Base-by-base conservation (phyloP, 2,888 invertebrate species). In the Chloroclystis v-ata region DNA sequence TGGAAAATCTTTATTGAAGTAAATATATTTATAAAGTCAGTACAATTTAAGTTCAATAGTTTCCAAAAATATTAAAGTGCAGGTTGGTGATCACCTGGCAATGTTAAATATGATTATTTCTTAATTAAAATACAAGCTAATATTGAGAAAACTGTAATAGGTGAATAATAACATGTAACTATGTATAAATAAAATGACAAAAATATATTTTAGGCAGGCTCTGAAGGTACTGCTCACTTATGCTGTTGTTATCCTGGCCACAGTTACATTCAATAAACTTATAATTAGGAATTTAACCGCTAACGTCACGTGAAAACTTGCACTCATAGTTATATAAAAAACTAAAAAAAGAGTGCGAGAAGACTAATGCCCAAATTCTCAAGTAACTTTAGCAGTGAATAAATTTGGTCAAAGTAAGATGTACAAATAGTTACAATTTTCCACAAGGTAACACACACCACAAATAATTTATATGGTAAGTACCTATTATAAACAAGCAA, bases 1-100 rank as follows among this genome's bases (percentile, higher is more conserved):
- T 88, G 86, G 87, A 87, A 88, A 88, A 89, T 89, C 87, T 89
- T 89, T 89, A 89, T 89, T 89, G 88, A 89, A 89, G 88, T 89
- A 89, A 89, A 89, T 89, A 89, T 89, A 88, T 89, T 89, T 88
- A 89, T 89, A 89, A 89, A 89, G 88, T 89, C 88, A 89, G 89
- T 89, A 89, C 89, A 89, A 89, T 89, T 89, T 89, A 89, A 89
- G 89, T 88, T 89, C 88, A 89, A 89, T 89, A 89, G 88, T 88
- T 88, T 89, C 88, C 89, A 89, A 89, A 89, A 89, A 89, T 89
- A 89, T 89, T 89, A 89, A 89, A 88, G 89, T 85, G 89, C 89
- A 89, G 89, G 89, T 87, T 82, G 88, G 83, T 88, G 88, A 89
- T 88, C 86, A 86, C 87, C 86, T 85, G 86, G 84, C 87, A 87